Evolutionary conservation across 2,888 invertebrate species (phyloP).

Genomic region (Plusia festucae): DNA sequence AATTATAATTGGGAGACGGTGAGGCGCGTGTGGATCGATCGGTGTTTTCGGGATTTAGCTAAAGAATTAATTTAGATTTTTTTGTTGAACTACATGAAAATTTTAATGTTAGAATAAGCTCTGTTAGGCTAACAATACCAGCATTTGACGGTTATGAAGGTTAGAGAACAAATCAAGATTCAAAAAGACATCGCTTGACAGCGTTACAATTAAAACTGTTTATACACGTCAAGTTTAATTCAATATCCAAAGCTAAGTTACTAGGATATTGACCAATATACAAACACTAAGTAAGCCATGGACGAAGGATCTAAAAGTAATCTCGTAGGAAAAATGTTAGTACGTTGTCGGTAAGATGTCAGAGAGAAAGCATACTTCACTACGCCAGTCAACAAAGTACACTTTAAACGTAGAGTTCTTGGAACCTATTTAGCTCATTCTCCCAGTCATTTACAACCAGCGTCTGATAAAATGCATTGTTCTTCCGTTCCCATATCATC

Average conservation of each 20-base stretch:
- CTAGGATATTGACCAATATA: slow-evolving; percentile 8
- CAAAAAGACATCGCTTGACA: no score
- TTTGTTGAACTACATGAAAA: no score
- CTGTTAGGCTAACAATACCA: no score
- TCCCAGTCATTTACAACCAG: slow-evolving; percentile 52
- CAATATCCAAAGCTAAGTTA: slow-evolving; percentile 2
- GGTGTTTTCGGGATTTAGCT: neutral
- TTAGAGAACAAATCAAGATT: no score
- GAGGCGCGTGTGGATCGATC: slow-evolving; percentile 33
- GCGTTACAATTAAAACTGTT: no score
- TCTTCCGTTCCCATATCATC: slow-evolving; percentile 50
- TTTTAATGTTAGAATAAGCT: no score
- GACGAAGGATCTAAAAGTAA: neutral
- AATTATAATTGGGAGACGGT: slow-evolving; percentile 48
- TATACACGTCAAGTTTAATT: neutral
- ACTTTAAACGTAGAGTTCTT: slow-evolving; percentile 17
- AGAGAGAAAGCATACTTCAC: slow-evolving; percentile 45
- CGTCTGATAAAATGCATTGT: slow-evolving; percentile 50
- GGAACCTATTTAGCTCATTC: slow-evolving; percentile 47
- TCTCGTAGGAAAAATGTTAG: neutral
- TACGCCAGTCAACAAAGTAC: slow-evolving; percentile 4
- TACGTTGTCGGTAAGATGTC: slow-evolving; percentile 33
- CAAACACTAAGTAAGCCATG: neutral
- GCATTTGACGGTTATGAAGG: no score
- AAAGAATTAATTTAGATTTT: no score